Percentiles rank a stretch among this genome's conserved stretches.
Evolutionary conservation across 1,140 invertebrate species (phyloP).

Genomic region (Gryon sp.): DNA sequence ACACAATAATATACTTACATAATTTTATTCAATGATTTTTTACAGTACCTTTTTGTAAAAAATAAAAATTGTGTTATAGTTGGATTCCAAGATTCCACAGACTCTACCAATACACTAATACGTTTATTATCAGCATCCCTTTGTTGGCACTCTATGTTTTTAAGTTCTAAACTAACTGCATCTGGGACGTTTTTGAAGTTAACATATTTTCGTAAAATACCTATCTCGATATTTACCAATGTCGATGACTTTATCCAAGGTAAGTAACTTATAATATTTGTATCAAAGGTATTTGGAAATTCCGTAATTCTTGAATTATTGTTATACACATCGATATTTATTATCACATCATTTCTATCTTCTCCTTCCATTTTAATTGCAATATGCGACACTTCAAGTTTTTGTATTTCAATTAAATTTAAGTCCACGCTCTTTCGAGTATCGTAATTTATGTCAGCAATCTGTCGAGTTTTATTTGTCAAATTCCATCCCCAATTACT

Average conservation of each 20-base stretch:
- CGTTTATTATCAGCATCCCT: constrained; percentile 65
- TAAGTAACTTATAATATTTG: constrained; percentile 29
- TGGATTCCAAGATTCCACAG: constrained; percentile 83
- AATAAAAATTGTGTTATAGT: constrained; percentile 82
- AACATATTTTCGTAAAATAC: constrained; percentile 68
- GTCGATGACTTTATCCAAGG: constrained; percentile 19
- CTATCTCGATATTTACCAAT: constrained; percentile 47
- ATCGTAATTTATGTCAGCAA: constrained; percentile 76
- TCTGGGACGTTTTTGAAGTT: constrained; percentile 61
- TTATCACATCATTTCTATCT: constrained; percentile 57
- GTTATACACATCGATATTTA: constrained; percentile 70
- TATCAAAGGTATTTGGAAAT: constrained; percentile 33
- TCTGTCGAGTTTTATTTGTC: constrained; percentile 82
- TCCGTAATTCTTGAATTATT: constrained; percentile 42
- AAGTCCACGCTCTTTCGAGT: constrained; percentile 82
- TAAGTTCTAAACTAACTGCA: constrained; percentile 66
- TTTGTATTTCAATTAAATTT: constrained; percentile 82
- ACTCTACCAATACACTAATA: constrained; percentile 81
- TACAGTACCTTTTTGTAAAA: constrained; percentile 81
- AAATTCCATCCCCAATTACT: constrained; percentile 84
- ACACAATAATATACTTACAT: too few species aligned
- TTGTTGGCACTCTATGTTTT: constrained; percentile 72
- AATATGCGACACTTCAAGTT: constrained; percentile 84
- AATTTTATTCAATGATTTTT: too few species aligned
- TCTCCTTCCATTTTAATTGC: constrained; percentile 82